Evolutionary conservation across 2,113 vertebrate species (phyloP).

Genomic region (Sander vitreus): DNA sequence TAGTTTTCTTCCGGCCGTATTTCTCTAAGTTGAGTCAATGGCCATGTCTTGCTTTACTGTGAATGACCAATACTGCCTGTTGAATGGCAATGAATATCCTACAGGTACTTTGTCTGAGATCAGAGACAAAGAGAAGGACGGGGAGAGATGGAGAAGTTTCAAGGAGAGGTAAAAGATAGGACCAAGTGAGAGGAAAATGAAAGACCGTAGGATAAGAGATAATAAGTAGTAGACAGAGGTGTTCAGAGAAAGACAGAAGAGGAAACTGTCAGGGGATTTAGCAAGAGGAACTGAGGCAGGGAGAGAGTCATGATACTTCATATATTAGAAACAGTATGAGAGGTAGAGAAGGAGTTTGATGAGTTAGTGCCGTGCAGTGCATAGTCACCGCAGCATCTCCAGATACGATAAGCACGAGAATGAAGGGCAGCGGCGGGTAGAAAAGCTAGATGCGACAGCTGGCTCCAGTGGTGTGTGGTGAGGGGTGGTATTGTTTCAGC

Average conservation of each 20-base stretch:
- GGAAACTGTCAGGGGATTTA: constrained; percentile 33
- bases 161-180: constrained; percentile 14
- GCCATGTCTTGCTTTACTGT: constrained; percentile 12
- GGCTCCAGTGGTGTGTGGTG: constrained; percentile 60
- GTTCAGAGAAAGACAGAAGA: not conserved
- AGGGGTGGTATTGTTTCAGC: constrained; percentile 71
- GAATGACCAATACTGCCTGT: constrained; percentile 1
- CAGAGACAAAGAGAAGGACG: not conserved
- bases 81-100: constrained; percentile 39
- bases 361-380: constrained; percentile 6
- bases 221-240: constrained; percentile 21
- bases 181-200: constrained; percentile 21
- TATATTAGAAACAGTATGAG: constrained; percentile 28
- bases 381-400: constrained; percentile 33
- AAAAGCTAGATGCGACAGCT: constrained; percentile 47
- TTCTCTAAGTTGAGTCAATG: constrained; percentile 22
- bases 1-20: constrained; percentile 17
- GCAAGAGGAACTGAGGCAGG: constrained; percentile 2
- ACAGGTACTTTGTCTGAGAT: constrained; percentile 29
- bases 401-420: constrained; percentile 5
- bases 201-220: constrained; percentile 16
- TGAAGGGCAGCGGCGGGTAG: constrained; percentile 36
- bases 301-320: constrained; percentile 32
- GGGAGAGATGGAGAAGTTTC: constrained; percentile 17
- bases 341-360: constrained; percentile 13